Evolutionary conservation across 2,113 vertebrate species (phyloP).

Genomic region (Thinocorus orbignyianus): DNA sequence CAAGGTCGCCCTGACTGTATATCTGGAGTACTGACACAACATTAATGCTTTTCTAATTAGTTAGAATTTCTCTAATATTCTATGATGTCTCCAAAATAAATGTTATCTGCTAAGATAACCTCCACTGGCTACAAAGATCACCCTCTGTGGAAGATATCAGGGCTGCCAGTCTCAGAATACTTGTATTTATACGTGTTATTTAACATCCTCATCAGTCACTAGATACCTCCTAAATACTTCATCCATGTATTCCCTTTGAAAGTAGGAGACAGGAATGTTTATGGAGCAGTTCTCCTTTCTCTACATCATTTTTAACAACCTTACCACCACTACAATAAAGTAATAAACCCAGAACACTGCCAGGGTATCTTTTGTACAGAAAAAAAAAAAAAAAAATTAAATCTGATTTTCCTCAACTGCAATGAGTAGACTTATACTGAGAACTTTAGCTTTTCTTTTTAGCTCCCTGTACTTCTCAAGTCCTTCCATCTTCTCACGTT

Average conservation of each 20-base stretch:
- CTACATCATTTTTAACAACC: background rate
- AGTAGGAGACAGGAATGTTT: background rate
- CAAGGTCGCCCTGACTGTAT: background rate
- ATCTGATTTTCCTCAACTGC: background rate
- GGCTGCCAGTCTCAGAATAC: background rate
- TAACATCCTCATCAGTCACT: background rate
- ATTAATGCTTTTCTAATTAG: background rate
- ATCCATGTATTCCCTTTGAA: background rate
- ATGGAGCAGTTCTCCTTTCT: background rate
- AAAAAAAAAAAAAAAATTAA: background rate
- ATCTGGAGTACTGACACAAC: background rate
- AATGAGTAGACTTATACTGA: background rate
- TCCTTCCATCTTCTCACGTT: background rate
- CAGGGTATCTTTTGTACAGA: background rate
- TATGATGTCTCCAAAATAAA: background rate
- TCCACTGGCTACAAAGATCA: background rate
- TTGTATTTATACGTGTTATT: background rate
- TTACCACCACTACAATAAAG: background rate
- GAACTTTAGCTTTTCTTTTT: background rate
- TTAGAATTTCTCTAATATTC: background rate
- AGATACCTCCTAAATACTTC: background rate
- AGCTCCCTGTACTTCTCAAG: background rate
- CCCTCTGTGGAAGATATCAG: background rate
- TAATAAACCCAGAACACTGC: background rate
- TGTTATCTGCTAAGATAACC: background rate